A percentile compares a stretch with the other conserved stretches of the same genome.
Evolutionary conservation across 2,888 invertebrate species (phyloP).

Genomic region (Mesochorus sp.): DNA sequence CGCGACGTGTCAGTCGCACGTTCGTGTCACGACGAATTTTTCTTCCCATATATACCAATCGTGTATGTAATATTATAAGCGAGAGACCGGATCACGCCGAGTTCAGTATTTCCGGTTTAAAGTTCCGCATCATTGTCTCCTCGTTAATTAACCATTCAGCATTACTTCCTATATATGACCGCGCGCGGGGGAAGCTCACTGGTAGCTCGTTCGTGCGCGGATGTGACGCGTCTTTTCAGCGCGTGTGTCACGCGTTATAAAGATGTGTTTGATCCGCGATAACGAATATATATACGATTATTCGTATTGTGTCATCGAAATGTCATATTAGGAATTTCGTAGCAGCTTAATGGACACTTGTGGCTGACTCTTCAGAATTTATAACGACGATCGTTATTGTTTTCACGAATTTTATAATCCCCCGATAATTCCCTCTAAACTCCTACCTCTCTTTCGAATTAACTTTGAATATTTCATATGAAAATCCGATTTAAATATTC

Average conservation of each 20-base stretch:
- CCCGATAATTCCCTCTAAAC: neutral
- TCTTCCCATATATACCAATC: neutral
- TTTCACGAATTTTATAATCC: neutral
- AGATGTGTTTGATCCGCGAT: conserved; percentile 61
- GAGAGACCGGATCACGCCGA: conserved; percentile 57
- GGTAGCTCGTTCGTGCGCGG: conserved; percentile 68
- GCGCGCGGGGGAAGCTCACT: too few relatives aligned
- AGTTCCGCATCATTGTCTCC: conserved; percentile 75
- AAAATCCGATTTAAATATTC: too few relatives aligned
- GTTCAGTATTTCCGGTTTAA: conserved; percentile 67
- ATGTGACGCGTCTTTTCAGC: conserved; percentile 72
- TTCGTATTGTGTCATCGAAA: conserved; percentile 65
- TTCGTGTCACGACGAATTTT: conserved; percentile 50
- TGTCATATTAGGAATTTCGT: conserved; percentile 51
- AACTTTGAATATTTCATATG: neutral
- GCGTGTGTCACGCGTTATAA: conserved; percentile 51
- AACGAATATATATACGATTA: conserved; percentile 65
- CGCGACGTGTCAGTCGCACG: conserved; percentile 63
- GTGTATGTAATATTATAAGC: conserved; percentile 9
- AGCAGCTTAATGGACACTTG: conserved; percentile 16
- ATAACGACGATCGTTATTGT: conserved; percentile 19
- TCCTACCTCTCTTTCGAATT: neutral
- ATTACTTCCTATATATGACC: conserved; percentile 75
- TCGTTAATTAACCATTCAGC: conserved; percentile 77
- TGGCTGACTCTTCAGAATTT: conserved; percentile 48